A percentile compares a stretch with the other conserved stretches of the same genome.
These are phyloP conservation scores for Chloroceryle aenea DNA, from an alignment of 2,113 vertebrate species.

Conservation along the genomic window DNA sequence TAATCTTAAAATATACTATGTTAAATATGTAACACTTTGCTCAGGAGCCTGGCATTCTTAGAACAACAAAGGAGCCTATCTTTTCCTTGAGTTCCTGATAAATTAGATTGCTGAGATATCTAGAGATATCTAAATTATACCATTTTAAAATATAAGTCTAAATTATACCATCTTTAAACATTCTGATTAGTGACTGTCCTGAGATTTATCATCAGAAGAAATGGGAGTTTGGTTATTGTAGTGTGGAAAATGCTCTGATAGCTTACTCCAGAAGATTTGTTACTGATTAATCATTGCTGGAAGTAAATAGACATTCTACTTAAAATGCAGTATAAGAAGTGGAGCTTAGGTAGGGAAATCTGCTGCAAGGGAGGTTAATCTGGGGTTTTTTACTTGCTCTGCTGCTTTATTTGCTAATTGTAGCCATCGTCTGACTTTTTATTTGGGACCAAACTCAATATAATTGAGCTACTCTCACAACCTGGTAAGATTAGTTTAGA, in stretches of 20 bases:
- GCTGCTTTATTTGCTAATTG: not conserved
- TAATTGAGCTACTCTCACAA: not conserved
- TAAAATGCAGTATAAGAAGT: not conserved
- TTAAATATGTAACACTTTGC: not conserved
- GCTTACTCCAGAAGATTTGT: not conserved
- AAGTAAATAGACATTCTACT: not conserved
- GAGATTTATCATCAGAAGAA: not conserved
- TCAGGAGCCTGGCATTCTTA: not conserved
- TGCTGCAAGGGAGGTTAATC: not conserved
- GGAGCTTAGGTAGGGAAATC: not conserved
- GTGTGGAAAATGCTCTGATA: not conserved
- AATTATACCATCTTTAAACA: not conserved
- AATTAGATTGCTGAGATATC: not conserved
- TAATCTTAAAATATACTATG: not conserved
- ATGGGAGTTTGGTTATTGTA: not conserved
- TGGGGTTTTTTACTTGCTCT: not conserved
- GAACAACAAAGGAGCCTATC: not conserved
- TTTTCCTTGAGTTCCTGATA: not conserved
- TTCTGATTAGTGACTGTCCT: not conserved
- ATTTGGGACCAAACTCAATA: not conserved
- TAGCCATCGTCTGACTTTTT: not conserved
- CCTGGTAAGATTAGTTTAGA: not conserved
- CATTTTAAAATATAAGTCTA: not conserved
- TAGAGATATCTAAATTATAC: not conserved
- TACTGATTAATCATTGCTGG: not conserved